phyloP scores from a whole-genome alignment of 1,140 invertebrate species.

The Sitophilus oryzae region DNA sequence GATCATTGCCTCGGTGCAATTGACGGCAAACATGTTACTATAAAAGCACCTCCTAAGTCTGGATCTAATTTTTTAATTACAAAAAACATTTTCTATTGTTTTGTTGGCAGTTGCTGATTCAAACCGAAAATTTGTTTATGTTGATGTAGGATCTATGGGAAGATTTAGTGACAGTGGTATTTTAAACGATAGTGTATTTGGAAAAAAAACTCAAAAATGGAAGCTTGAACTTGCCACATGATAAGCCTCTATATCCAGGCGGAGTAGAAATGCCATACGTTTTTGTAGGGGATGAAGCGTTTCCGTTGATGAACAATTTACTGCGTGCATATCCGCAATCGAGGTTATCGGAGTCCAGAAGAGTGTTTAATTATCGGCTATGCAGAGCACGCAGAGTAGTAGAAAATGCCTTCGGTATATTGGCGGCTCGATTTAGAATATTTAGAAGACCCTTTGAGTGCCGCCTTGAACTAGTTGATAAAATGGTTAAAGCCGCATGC shows the following conservation, averaged over 20 bases:
- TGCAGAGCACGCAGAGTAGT: conserved; percentile 16
- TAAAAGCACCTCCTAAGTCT: too few species aligned
- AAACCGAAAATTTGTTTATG: conserved; percentile 44
- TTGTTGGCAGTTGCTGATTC: conserved; percentile 46
- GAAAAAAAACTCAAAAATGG: conserved; percentile 15
- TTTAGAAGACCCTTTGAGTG: conserved; percentile 21
- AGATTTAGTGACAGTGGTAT: conserved; percentile 40
- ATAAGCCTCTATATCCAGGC: too few species aligned
- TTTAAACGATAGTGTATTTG: conserved; percentile 7
- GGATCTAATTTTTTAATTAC: too few species aligned
- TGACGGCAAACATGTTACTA: too few species aligned
- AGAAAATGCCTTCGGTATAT: conserved; percentile 20
- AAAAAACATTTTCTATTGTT: too few species aligned
- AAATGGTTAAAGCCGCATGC: conserved; percentile 21
- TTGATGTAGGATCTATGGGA: conserved; percentile 45
- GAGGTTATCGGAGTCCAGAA: conserved; percentile 28
- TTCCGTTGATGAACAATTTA: conserved; percentile 42
- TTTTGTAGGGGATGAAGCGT: conserved; percentile 43
- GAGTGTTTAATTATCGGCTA: conserved; percentile 18
- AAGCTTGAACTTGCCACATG: conserved; percentile 12
- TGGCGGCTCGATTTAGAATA: conserved; percentile 20
- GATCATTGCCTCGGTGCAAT: conserved; percentile 44
- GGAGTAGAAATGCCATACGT: conserved; percentile 33
- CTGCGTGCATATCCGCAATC: conserved; percentile 46
- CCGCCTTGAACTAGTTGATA: conserved; percentile 9